These are phyloP conservation scores for Acanthornis magna DNA, from an alignment of 2,797 vertebrate genomes.

Conservation along the genomic window DNA sequence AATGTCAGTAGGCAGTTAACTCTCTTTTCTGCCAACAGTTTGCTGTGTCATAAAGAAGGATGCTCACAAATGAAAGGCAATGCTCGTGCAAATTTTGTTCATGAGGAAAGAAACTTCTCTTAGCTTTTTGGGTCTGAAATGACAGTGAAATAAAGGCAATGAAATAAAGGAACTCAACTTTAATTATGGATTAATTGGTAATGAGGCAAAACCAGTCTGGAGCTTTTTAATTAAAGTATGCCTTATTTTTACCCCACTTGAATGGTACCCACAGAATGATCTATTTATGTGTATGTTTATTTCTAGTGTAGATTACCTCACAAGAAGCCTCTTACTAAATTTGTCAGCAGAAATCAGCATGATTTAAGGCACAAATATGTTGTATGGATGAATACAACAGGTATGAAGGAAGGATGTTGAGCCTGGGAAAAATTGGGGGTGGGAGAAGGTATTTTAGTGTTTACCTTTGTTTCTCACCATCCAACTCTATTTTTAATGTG, in stretches of 20 bases:
- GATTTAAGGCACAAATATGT: neutral
- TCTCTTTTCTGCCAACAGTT: neutral
- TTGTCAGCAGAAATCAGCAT: neutral
- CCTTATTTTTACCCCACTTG: neutral
- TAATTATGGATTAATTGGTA: neutral
- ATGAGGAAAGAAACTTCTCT: neutral
- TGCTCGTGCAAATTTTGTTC: neutral
- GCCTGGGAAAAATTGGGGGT: accelerated
- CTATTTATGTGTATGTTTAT: neutral
- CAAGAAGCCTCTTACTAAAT: neutral
- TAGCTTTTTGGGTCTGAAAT: neutral
- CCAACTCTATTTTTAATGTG: neutral
- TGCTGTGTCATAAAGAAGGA: neutral
- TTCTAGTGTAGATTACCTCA: neutral
- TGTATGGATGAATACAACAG: neutral
- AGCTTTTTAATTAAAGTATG: neutral
- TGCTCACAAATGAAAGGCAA: neutral
- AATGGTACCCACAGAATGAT: neutral
- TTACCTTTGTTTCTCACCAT: neutral
- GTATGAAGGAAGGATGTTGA: neutral
- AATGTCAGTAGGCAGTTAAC: neutral
- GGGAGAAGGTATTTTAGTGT: neutral
- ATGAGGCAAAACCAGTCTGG: neutral
- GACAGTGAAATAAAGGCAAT: neutral
- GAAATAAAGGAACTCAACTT: neutral